Percentiles rank a stretch among this genome's conserved stretches.
These are phyloP conservation scores for Torymus aiolomorphi DNA, from an alignment of 2,888 invertebrate genomes.

Conservation along the genomic window DNA sequence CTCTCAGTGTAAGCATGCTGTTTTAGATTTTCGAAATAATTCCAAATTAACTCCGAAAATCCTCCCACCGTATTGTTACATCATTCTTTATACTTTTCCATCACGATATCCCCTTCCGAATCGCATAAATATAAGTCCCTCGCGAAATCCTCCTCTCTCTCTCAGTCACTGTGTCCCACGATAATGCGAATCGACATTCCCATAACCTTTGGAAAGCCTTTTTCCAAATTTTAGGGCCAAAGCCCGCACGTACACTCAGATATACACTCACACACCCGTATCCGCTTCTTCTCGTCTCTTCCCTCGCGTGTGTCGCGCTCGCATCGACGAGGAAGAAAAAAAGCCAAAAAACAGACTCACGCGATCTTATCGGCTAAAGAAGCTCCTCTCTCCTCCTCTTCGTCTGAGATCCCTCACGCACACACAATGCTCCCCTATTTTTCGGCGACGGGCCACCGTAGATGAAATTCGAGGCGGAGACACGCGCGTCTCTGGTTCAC, in stretches of 20 bases:
- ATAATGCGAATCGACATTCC: conserved; percentile 6
- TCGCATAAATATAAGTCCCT: too few species aligned
- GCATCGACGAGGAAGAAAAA: not conserved
- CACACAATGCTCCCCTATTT: conserved; percentile 56
- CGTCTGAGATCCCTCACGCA: not conserved
- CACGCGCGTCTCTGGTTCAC: conserved; percentile 31
- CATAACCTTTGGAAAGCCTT: conserved; percentile 21
- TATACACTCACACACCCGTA: not conserved
- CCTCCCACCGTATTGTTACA: too few species aligned
- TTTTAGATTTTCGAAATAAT: too few species aligned
- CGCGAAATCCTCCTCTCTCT: too few species aligned
- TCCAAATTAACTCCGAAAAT: too few species aligned
- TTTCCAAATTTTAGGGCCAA: conserved; percentile 26
- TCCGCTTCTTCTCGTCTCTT: not conserved
- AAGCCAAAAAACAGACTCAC: not conserved
- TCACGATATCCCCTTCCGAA: too few species aligned
- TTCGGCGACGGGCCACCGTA: conserved; percentile 33
- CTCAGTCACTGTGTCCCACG: not conserved
- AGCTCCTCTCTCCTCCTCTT: conserved; percentile 23
- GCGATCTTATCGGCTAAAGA: conserved; percentile 55
- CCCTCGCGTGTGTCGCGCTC: conserved; percentile 21
- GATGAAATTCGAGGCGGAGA: conserved; percentile 63
- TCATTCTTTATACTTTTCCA: too few species aligned
- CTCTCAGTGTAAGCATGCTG: too few species aligned
- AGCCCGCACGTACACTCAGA: too few species aligned